A percentile compares a stretch with the other conserved stretches of the same genome.
Evolutionary conservation across 2,888 invertebrate genomes (phyloP).

Genomic region (Agriotes lineatus): DNA sequence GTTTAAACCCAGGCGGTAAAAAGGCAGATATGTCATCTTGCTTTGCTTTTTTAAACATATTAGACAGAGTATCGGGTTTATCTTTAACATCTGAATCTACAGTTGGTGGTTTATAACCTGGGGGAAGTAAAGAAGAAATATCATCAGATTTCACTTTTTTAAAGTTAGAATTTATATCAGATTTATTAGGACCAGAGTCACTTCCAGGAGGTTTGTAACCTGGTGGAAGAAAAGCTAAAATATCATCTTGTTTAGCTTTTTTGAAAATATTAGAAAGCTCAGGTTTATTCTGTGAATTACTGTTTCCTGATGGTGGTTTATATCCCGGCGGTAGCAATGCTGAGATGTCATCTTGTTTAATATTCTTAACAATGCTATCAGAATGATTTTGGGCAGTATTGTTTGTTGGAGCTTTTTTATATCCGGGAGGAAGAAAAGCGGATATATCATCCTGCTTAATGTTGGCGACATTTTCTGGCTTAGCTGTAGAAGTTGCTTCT

Average conservation of each 20-base stretch:
- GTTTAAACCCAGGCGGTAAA: conserved; percentile 72
- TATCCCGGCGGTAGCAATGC: conserved; percentile 78
- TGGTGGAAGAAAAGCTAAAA: conserved; percentile 75
- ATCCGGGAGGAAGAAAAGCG: conserved; percentile 77
- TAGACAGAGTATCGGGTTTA: conserved; percentile 37
- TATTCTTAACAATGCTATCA: conserved; percentile 64
- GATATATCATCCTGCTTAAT: conserved; percentile 70
- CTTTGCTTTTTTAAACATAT: conserved; percentile 61
- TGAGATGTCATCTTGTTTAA: conserved; percentile 71
- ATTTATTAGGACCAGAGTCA: conserved; percentile 24
- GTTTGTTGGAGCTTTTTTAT: conserved; percentile 63
- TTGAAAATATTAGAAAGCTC: conserved; percentile 64
- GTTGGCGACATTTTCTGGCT: conserved; percentile 27
- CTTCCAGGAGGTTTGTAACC: conserved; percentile 76
- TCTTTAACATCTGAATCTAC: conserved; percentile 48
- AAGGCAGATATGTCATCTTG: conserved; percentile 67
- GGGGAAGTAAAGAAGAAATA: conserved; percentile 74
- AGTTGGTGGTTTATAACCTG: conserved; percentile 71
- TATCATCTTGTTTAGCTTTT: conserved; percentile 70
- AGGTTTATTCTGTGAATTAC: conserved; percentile 40
- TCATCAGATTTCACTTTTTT: conserved; percentile 71
- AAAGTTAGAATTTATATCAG: conserved; percentile 62
- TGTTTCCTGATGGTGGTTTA: conserved; percentile 61
- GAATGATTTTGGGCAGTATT: conserved; percentile 40
- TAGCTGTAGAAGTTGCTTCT: conserved; percentile 42